Conservation (phyloP, 2,888 invertebrate genomes). For the Latrodectus elegans region DNA sequence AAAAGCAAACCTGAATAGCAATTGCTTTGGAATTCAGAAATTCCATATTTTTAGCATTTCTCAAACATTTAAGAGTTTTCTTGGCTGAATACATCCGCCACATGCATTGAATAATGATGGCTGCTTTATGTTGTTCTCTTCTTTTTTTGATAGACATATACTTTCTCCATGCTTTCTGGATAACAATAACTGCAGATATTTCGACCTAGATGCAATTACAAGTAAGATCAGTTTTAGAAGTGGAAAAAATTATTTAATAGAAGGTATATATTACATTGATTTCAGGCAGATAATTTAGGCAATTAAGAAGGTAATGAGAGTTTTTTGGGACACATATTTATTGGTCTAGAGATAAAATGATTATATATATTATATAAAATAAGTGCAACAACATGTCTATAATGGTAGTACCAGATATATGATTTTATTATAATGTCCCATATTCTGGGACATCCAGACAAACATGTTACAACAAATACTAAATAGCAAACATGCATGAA, state of each 20-base stretch:
- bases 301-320: too few relatives aligned
- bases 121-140: constrained; percentile 66
- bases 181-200: constrained; percentile 61
- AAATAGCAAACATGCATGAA: too few relatives aligned
- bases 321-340: too few relatives aligned
- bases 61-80: constrained; percentile 53
- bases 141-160: constrained; percentile 21
- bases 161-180: constrained; percentile 64
- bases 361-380: too few relatives aligned
- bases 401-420: too few relatives aligned
- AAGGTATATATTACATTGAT: too few relatives aligned
- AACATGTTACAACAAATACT: too few relatives aligned
- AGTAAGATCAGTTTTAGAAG: neutral
- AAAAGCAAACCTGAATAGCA: constrained; percentile 36
- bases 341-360: too few relatives aligned
- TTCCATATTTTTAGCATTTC: constrained; percentile 9
- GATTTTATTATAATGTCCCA: too few relatives aligned
- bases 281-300: too few relatives aligned
- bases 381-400: too few relatives aligned
- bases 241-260: neutral
- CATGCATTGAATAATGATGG: constrained; percentile 71
- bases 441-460: too few relatives aligned
- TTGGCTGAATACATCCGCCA: constrained; percentile 67
- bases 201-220: constrained; percentile 54
- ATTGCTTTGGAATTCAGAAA: constrained; percentile 19